Base-by-base conservation (phyloP, 2,113 vertebrate species). In the Indicator maculatus region DNA sequence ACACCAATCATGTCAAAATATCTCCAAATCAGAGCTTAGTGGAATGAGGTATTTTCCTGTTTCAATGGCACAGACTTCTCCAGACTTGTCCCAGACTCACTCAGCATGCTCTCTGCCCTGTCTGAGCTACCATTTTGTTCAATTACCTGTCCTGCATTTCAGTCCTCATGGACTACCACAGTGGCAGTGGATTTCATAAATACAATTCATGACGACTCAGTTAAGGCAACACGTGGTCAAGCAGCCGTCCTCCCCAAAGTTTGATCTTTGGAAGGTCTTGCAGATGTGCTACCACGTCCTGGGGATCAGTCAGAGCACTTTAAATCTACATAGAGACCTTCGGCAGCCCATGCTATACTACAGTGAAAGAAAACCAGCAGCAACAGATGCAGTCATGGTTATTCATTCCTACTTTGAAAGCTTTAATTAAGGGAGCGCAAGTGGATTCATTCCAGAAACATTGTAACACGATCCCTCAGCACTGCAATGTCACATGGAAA, bases 351-450 rank as follows among this genome's bases (percentile, higher is more conserved):
- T 3, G 1, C 60, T 41, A 2, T 10, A 16, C 56, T 18, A 21
- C 0, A 2, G 45, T 26, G 59, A 92, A 71, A 82, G 36, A 87
- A 67, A 88, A 89, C 58, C 89, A 88, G 56, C 85, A 87, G 61
- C 88, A 81, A 67, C 84, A 93, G 82, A 95, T 70, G 76, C 72
- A 69, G 60, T 44, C 31, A 28, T 10, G 47, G 47, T 58, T 83
- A 88, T 39, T 89, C 33, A 23, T 80, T 86, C 44, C 83, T 75
- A 58, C 85, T 95, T 65, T 61, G 65, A 88, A 83, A 86, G 31
- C 66, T 91, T 85, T 88, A 94, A 96, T 93, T 94, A 96, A 93
- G 81, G 86, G 53, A 69, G 83, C 86, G 94, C 77, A 86, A 94
- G 83, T 36, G 5, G 61, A 95, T 91, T 91, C 53, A 75, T 95